phyloP scores from a whole-genome alignment of 2,888 invertebrate genomes.

The Hartigia nigra region DNA sequence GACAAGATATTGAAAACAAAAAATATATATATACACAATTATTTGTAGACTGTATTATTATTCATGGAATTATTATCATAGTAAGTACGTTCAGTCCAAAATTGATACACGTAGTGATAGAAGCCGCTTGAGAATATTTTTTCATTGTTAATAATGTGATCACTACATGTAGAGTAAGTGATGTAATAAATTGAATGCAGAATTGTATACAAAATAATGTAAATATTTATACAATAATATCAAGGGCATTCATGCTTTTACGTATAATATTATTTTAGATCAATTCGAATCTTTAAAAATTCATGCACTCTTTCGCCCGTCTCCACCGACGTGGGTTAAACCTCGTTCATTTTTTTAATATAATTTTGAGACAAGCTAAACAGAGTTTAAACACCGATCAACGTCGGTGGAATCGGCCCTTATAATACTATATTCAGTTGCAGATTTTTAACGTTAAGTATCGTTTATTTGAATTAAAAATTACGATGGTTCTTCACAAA shows the following conservation, averaged over 20 bases:
- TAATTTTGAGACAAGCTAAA: no score
- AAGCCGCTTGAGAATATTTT: slow-evolving; percentile 44
- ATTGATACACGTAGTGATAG: slow-evolving; percentile 10
- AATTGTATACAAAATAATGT: slow-evolving; percentile 26
- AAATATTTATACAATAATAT: slow-evolving; percentile 4
- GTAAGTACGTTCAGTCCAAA: background rate
- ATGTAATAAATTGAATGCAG: slow-evolving; percentile 42
- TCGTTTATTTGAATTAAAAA: background rate
- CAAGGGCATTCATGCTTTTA: background rate
- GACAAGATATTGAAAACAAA: slow-evolving; percentile 16
- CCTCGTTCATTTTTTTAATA: no score
- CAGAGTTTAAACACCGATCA: no score
- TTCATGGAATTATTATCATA: slow-evolving; percentile 2
- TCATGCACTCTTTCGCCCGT: background rate
- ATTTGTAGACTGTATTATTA: slow-evolving; percentile 15
- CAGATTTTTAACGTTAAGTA: background rate
- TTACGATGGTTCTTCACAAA: background rate
- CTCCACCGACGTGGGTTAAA: no score
- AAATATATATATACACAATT: slow-evolving; percentile 12
- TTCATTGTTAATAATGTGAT: slow-evolving; percentile 42
- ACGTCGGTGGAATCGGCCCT: no score
- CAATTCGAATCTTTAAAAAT: background rate
- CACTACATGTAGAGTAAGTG: slow-evolving; percentile 32
- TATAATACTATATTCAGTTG: background rate
- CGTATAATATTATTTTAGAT: background rate